Evolutionary conservation across 1,140 invertebrate genomes (phyloP).

Genomic region (Meloidogyne exigua): DNA sequence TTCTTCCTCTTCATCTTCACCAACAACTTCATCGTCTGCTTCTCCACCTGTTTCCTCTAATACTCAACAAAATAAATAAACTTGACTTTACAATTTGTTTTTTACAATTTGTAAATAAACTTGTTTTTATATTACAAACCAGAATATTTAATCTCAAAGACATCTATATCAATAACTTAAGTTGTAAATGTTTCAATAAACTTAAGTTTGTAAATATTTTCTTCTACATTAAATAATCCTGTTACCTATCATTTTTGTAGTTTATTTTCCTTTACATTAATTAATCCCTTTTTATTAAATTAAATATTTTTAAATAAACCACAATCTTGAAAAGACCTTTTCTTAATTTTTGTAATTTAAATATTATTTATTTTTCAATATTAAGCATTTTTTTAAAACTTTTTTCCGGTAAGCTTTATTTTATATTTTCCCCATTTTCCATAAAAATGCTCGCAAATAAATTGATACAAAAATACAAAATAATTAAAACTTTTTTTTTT

Average conservation of each 20-base stretch:
- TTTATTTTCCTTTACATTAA: too few species aligned
- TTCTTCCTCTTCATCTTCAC: neutral
- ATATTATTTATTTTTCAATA: neutral
- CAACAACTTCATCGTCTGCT: constrained; percentile 2
- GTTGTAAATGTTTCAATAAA: too few species aligned
- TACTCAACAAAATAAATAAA: neutral
- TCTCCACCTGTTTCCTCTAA: neutral
- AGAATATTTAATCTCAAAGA: too few species aligned
- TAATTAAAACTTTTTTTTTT: too few species aligned
- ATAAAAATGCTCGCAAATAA: constrained; percentile 2
- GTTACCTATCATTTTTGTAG: too few species aligned
- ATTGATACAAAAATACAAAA: neutral
- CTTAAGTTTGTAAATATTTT: too few species aligned
- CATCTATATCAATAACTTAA: too few species aligned
- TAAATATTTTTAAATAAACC: neutral
- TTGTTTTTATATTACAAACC: too few species aligned
- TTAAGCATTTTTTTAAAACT: neutral
- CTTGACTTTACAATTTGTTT: too few species aligned
- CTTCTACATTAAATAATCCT: too few species aligned
- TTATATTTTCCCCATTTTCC: neutral
- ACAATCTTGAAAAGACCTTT: neutral
- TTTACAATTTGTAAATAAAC: neutral
- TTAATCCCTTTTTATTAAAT: neutral
- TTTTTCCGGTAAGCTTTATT: constrained; percentile 2
- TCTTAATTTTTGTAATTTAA: neutral